These are phyloP conservation scores for Pseudomyrmex concolor DNA, from an alignment of 1,140 invertebrate species.

Conservation along the genomic window DNA sequence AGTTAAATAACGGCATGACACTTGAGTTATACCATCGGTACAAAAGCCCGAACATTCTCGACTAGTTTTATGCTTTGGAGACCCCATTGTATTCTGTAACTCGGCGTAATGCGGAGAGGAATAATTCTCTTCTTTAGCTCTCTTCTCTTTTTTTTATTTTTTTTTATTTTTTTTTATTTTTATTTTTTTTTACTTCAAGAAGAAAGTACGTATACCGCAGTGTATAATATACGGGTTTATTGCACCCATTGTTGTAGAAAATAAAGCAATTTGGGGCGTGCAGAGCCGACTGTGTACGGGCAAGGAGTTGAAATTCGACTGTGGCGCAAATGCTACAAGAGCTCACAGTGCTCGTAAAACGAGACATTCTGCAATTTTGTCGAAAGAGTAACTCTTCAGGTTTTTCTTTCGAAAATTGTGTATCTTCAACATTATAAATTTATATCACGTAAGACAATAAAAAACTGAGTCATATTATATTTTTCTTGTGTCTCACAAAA, in stretches of 20 bases:
- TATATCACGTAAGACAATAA: neutral
- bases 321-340: constrained; percentile 28
- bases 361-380: constrained; percentile 10
- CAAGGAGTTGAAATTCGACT: constrained; percentile 53
- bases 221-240: constrained; percentile 57
- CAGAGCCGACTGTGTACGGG: constrained; percentile 2
- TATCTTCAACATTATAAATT: constrained; percentile 24
- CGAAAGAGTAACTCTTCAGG: neutral
- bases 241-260: constrained; percentile 55
- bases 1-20: constrained; percentile 66
- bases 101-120: constrained; percentile 40
- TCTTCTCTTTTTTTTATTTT: neutral
- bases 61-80: constrained; percentile 62
- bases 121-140: neutral
- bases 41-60: constrained; percentile 57
- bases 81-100: constrained; percentile 58
- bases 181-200: constrained; percentile 16
- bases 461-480: neutral
- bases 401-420: constrained; percentile 3
- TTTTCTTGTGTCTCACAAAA: too few relatives aligned
- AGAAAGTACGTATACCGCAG: constrained; percentile 34
- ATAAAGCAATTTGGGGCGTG: constrained; percentile 43
- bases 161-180: constrained; percentile 7
- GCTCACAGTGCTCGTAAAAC: constrained; percentile 33
- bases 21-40: constrained; percentile 62